Percentiles rank a stretch among this genome's conserved stretches.
Conservation (phyloP, 2,113 vertebrate species). For the Nettapus auritus region DNA sequence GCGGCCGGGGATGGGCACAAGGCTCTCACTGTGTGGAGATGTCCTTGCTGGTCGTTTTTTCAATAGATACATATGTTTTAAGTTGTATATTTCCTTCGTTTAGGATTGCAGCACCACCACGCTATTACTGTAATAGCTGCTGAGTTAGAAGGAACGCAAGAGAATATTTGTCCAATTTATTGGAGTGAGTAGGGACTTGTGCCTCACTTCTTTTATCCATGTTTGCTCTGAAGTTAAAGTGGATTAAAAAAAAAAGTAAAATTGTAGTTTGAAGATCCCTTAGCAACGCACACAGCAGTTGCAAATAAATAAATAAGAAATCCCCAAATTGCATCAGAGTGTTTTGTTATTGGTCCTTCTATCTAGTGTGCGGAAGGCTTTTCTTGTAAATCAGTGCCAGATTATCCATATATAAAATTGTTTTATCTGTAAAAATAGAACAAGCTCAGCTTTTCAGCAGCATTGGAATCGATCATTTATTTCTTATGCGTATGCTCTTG, state of each 20-base stretch:
- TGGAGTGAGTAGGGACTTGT: neutral
- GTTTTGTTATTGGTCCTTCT: neutral
- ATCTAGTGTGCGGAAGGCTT: neutral
- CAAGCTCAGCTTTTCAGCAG: slow-evolving; percentile 26
- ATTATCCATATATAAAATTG: neutral
- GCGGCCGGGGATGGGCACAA: no score
- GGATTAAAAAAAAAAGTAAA: neutral
- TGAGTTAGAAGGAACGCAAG: neutral
- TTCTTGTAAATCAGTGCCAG: neutral
- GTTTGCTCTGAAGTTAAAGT: neutral
- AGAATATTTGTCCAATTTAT: neutral
- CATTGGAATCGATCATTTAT: neutral
- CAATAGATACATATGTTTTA: neutral
- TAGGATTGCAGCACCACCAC: neutral
- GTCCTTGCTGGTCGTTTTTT: no score
- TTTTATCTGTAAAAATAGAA: slow-evolving; percentile 30
- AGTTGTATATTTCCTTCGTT: neutral
- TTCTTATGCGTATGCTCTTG: neutral
- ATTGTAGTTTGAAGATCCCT: neutral
- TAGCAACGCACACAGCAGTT: neutral
- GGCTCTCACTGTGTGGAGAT: no score
- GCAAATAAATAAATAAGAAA: neutral
- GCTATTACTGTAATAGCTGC: neutral
- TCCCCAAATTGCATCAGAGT: neutral
- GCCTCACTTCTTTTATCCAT: neutral